Evolutionary conservation across 2,888 invertebrate genomes (phyloP).

Genomic region (Blastobasis lacticolella): DNA sequence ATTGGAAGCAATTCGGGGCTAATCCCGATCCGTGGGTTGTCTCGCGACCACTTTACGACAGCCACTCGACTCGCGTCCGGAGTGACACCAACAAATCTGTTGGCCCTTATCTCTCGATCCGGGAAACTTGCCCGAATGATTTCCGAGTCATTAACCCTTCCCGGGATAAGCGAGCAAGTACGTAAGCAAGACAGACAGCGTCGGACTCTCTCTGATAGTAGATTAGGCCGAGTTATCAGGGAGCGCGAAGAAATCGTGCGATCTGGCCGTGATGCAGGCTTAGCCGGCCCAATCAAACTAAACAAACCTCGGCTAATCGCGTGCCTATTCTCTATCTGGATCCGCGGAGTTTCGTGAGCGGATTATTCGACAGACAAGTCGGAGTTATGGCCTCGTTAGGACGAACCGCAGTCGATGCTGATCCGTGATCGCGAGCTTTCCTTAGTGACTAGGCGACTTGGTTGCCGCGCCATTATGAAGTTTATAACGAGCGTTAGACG

Average conservation of each 20-base stretch:
- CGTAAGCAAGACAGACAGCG: constrained; percentile 73
- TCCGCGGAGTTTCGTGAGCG: constrained; percentile 57
- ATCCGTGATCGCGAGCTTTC: background rate
- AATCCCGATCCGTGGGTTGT: too few species aligned
- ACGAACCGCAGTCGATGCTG: constrained; percentile 27
- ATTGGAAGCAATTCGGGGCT: too few species aligned
- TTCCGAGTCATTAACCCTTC: constrained; percentile 71
- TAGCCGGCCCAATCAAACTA: constrained; percentile 69
- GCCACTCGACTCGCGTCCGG: too few species aligned
- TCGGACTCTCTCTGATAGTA: constrained; percentile 65
- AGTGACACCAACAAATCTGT: constrained; percentile 64
- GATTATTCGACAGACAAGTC: constrained; percentile 59
- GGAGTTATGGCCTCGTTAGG: constrained; percentile 63
- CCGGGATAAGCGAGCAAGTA: constrained; percentile 20
- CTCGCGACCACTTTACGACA: too few species aligned
- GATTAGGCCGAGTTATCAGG: constrained; percentile 66
- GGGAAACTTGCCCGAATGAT: constrained; percentile 69
- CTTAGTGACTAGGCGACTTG: too few species aligned
- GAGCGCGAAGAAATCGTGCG: constrained; percentile 68
- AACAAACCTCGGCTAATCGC: constrained; percentile 66
- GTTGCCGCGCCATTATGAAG: too few species aligned
- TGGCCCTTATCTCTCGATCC: constrained; percentile 68
- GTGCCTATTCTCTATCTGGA: constrained; percentile 64
- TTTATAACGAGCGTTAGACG: too few species aligned
- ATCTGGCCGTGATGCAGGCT: constrained; percentile 64